phyloP scores from a whole-genome alignment of 2,113 vertebrate genomes.

The Arizona elegans region DNA sequence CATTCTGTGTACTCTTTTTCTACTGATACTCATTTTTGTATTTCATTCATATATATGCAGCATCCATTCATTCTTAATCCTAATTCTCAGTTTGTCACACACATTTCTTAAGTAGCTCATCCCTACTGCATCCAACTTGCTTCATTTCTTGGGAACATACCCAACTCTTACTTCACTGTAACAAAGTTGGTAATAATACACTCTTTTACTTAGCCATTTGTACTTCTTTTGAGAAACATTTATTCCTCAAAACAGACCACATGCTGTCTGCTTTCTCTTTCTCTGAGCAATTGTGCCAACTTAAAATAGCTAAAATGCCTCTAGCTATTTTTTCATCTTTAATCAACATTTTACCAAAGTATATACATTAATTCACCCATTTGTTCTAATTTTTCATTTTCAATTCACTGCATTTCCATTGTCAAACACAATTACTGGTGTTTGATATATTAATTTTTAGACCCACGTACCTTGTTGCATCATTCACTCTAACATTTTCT shows the following conservation, averaged over 20 bases:
- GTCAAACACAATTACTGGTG: not conserved
- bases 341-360: not conserved
- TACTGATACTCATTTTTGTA: not conserved
- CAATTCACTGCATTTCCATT: not conserved
- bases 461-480: not conserved
- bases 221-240: not conserved
- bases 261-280: not conserved
- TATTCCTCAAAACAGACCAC: not conserved
- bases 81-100: not conserved
- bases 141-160: not conserved
- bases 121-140: not conserved
- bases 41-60: not conserved
- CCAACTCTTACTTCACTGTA: not conserved
- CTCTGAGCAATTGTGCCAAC: not conserved
- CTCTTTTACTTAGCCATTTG: not conserved
- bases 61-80: not conserved
- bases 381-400: not conserved
- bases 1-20: not conserved
- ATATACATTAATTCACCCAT: not conserved
- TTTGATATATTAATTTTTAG: not conserved
- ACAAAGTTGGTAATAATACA: not conserved
- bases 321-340: not conserved
- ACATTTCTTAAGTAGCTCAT: not conserved
- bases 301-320: not conserved
- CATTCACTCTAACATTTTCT: not conserved